Evolutionary conservation across 2,113 vertebrate genomes (phyloP).

Genomic region (Brachirus orientalis): DNA sequence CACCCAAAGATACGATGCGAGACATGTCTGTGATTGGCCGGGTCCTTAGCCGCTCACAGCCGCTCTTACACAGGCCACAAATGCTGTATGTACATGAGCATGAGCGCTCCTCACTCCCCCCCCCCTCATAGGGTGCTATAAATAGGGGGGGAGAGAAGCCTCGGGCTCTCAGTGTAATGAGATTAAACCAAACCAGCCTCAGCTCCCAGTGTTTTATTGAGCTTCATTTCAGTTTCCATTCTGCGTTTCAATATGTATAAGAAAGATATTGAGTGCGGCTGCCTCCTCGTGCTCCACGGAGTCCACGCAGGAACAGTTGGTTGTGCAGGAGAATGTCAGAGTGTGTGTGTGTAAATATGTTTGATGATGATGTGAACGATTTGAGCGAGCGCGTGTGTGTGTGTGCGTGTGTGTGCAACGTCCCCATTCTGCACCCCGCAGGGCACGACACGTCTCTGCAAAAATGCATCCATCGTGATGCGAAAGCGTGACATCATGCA

Average conservation of each 20-base stretch:
- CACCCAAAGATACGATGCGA: slow-evolving; percentile 62
- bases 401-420: slow-evolving; percentile 43
- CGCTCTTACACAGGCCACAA: slow-evolving; percentile 26
- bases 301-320: slow-evolving; percentile 28
- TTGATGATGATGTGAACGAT: slow-evolving; percentile 48
- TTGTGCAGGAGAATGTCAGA: slow-evolving; percentile 19
- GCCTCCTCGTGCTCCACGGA: slow-evolving; percentile 40
- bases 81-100: slow-evolving; percentile 42
- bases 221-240: slow-evolving; percentile 72
- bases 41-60: slow-evolving; percentile 49
- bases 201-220: slow-evolving; percentile 73
- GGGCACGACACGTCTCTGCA: slow-evolving; percentile 47
- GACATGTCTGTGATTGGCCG: slow-evolving; percentile 53
- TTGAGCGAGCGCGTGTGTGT: not conserved
- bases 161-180: slow-evolving; percentile 75
- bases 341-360: slow-evolving; percentile 1
- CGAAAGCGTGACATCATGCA: slow-evolving; percentile 25
- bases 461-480: slow-evolving; percentile 52
- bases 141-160: slow-evolving; percentile 74
- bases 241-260: slow-evolving; percentile 63
- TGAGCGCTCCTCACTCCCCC: slow-evolving; percentile 24
- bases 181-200: slow-evolving; percentile 81
- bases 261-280: slow-evolving; percentile 59
- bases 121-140: slow-evolving; percentile 71
- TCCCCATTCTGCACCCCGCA: slow-evolving; percentile 55